Conservation (phyloP, 2,113 vertebrate species). For the Corythaeola cristata region DNA sequence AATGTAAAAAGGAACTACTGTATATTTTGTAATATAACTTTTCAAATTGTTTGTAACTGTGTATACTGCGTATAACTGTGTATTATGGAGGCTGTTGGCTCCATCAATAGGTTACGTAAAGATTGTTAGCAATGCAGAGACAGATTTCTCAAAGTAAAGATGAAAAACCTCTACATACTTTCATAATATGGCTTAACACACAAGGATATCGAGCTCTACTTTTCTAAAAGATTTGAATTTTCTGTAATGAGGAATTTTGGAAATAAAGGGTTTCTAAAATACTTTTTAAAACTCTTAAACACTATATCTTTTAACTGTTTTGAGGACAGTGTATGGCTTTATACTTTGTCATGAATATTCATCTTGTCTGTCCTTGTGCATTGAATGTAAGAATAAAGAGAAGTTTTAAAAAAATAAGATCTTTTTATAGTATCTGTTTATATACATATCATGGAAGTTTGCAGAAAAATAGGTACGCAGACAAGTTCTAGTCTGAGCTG, state of each 20-base stretch:
- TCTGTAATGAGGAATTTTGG: slow-evolving; percentile 23
- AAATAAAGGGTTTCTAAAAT: slow-evolving; percentile 19
- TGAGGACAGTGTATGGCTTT: background rate
- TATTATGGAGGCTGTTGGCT: background rate
- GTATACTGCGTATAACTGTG: background rate
- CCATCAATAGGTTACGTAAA: background rate
- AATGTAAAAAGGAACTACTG: slow-evolving; percentile 57
- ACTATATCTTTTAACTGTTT: background rate
- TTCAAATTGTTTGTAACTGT: slow-evolving; percentile 33
- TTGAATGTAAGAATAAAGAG: slow-evolving; percentile 60
- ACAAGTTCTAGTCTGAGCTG: background rate
- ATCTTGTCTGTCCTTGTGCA: slow-evolving; percentile 10
- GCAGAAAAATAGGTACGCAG: background rate
- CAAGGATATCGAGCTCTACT: background rate
- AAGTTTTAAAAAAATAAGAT: background rate
- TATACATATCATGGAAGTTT: background rate
- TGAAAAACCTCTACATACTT: background rate
- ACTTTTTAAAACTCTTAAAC: slow-evolving; percentile 19
- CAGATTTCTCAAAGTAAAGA: background rate
- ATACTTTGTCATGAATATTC: background rate
- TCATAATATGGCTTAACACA: background rate
- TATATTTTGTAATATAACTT: slow-evolving; percentile 71
- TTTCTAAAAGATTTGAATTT: slow-evolving; percentile 28
- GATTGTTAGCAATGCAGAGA: slow-evolving; percentile 11
- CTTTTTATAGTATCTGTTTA: background rate